phyloP scores from a whole-genome alignment of 2,113 vertebrate species.

The Steatornis caripensis region DNA sequence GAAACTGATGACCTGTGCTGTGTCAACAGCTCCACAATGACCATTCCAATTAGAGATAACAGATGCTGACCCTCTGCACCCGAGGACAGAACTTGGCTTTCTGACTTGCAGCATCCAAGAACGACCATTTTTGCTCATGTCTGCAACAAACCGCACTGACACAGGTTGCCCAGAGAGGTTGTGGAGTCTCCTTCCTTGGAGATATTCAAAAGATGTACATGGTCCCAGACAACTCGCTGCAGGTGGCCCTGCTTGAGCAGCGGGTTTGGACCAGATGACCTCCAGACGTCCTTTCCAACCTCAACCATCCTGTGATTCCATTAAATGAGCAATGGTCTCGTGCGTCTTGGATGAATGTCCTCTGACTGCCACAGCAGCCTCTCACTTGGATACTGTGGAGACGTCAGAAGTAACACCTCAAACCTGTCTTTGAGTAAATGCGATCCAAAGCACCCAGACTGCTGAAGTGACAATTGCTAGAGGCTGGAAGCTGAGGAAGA shows the following conservation, averaged over 20 bases:
- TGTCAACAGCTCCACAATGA: background rate
- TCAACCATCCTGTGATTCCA: background rate
- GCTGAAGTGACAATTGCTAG: background rate
- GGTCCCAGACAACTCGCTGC: background rate
- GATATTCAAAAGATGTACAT: background rate
- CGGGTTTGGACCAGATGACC: background rate
- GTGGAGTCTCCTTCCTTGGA: background rate
- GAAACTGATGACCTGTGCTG: background rate
- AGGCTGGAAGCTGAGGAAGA: background rate
- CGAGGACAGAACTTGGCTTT: background rate
- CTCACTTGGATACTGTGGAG: background rate
- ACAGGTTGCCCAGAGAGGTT: background rate
- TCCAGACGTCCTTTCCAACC: background rate
- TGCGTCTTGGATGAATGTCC: background rate
- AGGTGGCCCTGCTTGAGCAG: background rate
- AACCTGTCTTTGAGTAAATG: background rate
- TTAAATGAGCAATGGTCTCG: background rate
- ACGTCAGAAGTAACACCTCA: background rate
- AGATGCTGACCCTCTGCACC: background rate
- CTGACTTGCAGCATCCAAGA: background rate
- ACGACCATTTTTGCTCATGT: background rate
- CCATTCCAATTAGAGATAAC: background rate
- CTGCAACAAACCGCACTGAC: background rate
- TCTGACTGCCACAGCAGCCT: background rate
- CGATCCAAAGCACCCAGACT: background rate